These are phyloP conservation scores for Catagonus wagneri DNA, from an alignment of 2,113 vertebrate genomes.

Conservation along the genomic window DNA sequence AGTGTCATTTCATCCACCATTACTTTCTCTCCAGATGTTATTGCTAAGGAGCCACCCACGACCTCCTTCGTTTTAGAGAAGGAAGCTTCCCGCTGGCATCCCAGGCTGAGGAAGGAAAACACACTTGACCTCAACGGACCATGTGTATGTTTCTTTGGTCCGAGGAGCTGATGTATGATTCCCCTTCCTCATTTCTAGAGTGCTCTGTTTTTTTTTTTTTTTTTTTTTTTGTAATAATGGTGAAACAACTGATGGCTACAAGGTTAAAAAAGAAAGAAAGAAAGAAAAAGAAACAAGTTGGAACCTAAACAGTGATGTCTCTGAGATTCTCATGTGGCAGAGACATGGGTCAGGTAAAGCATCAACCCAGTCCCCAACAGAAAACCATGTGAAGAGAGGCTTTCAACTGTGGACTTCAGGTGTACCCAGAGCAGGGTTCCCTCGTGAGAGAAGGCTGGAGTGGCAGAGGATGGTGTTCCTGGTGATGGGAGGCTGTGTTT, in stretches of 20 bases:
- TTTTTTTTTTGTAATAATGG: constrained; percentile 12
- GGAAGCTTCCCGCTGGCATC: neutral
- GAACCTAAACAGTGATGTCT: neutral
- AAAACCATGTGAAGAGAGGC: neutral
- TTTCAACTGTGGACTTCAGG: neutral
- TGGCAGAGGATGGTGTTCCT: neutral
- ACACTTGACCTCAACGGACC: neutral
- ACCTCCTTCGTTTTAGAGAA: neutral
- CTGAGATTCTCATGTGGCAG: neutral
- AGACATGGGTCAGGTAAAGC: neutral
- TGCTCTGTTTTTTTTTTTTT: constrained; percentile 6
- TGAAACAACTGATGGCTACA: neutral
- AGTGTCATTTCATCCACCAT: constrained; percentile 34
- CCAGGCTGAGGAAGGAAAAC: neutral
- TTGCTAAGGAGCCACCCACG: neutral
- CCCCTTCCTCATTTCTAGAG: neutral
- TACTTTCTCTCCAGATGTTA: constrained; percentile 22
- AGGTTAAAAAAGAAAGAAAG: neutral
- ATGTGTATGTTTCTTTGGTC: neutral
- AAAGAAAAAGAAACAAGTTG: neutral
- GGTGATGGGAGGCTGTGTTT: neutral
- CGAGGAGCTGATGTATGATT: neutral
- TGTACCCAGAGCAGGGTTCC: too few species aligned
- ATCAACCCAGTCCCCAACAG: neutral
- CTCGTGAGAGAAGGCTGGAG: neutral